Evolutionary conservation across 2,888 invertebrate species (phyloP).

Genomic region (Neoaliturus tenellus): DNA sequence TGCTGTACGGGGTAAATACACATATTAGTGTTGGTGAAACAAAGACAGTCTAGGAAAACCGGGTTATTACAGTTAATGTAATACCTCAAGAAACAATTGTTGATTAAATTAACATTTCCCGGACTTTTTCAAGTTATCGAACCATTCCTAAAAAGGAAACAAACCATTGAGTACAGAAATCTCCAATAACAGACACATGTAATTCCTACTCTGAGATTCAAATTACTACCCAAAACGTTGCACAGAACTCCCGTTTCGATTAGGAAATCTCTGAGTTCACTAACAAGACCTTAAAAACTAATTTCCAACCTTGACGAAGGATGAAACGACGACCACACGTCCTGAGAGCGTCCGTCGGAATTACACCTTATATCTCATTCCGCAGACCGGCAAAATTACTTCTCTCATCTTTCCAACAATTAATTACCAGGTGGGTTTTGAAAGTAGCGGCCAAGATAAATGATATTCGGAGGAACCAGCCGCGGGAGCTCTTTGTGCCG

Average conservation of each 20-base stretch:
- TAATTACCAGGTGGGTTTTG: neutral
- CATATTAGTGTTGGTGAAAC: too few species aligned
- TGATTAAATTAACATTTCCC: neutral
- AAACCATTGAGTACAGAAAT: neutral
- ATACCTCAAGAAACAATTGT: too few species aligned
- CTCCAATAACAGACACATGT: neutral
- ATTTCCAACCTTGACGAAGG: neutral
- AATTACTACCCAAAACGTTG: neutral
- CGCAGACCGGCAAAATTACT: neutral
- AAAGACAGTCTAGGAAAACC: too few species aligned
- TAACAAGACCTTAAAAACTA: neutral
- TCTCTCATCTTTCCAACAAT: slow-evolving; percentile 1
- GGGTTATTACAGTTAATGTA: too few species aligned
- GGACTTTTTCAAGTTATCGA: too few species aligned
- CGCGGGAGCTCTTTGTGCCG: neutral
- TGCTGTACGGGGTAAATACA: too few species aligned
- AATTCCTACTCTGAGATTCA: neutral
- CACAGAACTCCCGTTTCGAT: neutral
- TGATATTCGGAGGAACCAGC: neutral
- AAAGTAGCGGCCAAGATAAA: slow-evolving; percentile 28
- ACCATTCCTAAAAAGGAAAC: neutral
- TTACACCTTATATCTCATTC: slow-evolving; percentile 26
- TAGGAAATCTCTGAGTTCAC: too few species aligned
- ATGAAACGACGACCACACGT: neutral
- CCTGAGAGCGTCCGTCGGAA: neutral